Conservation (phyloP, 92 coral and sea anemone species). For the Palythoa grandis region DNA sequence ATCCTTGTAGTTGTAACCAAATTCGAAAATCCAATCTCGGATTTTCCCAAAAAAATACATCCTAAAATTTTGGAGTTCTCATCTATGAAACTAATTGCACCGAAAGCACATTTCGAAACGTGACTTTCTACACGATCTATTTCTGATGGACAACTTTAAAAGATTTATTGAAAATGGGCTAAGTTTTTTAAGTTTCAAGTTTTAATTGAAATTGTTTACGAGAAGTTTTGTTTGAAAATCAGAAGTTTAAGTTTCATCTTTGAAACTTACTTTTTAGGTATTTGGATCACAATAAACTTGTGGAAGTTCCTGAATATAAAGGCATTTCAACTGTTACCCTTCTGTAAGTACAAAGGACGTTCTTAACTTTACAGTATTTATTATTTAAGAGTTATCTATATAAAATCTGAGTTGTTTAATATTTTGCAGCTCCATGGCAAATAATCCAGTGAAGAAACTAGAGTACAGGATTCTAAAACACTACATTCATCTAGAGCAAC, state of each 20-base stretch:
- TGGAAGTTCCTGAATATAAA: background rate
- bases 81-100: too few relatives aligned
- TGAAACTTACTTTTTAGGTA: background rate
- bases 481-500: constrained; percentile 11
- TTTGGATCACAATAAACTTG: constrained; percentile 16
- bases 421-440: constrained; percentile 23
- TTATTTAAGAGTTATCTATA: constrained; percentile 25
- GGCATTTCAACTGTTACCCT: background rate
- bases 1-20: too few relatives aligned
- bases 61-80: too few relatives aligned
- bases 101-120: too few relatives aligned
- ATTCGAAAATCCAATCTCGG: too few relatives aligned
- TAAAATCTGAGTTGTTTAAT: background rate
- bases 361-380: constrained; percentile 4
- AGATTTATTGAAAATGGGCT: background rate
- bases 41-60: too few relatives aligned
- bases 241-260: background rate
- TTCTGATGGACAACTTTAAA: background rate
- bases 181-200: background rate
- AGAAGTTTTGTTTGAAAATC: background rate
- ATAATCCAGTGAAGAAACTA: constrained; percentile 28
- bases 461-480: constrained; percentile 4
- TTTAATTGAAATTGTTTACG: background rate
- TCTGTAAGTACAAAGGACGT: constrained; percentile 17
- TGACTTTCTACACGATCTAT: too few relatives aligned